Evolutionary conservation across 2,888 invertebrate genomes (phyloP).

Genomic region (Calephelis perditalis): DNA sequence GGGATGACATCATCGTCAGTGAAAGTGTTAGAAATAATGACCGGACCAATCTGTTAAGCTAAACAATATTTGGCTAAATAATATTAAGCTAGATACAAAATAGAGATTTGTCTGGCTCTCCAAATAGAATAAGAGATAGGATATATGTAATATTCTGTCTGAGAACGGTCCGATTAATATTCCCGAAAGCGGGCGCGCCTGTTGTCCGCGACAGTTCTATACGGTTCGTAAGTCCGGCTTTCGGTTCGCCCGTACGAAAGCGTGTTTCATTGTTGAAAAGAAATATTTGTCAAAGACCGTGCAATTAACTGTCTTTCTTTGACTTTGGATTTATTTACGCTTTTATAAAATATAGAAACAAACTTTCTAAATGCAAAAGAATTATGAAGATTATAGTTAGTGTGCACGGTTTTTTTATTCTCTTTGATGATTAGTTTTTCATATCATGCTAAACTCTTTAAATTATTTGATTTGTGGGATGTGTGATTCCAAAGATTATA

Average conservation of each 20-base stretch:
- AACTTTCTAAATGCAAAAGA: conserved; percentile 2
- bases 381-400: background rate
- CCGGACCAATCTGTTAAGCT: conserved; percentile 14
- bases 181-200: conserved; percentile 63
- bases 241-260: conserved; percentile 59
- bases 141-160: conserved; percentile 52
- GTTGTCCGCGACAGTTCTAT: conserved; percentile 66
- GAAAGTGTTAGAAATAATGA: no score
- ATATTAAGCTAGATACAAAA: background rate
- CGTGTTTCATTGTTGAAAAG: conserved; percentile 73
- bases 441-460: background rate
- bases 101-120: background rate
- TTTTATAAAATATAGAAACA: conserved; percentile 14
- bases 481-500: no score
- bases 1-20: no score
- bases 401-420: background rate
- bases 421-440: background rate
- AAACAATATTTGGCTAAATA: background rate
- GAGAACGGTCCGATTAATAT: conserved; percentile 63
- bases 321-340: conserved; percentile 18
- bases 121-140: conserved; percentile 39
- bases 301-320: conserved; percentile 59
- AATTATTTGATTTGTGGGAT: background rate
- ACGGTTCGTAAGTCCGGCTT: conserved; percentile 51
- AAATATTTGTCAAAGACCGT: conserved; percentile 69